Evolutionary conservation across 2,797 vertebrate species (phyloP).

Genomic region (Rhynchotus rufescens): DNA sequence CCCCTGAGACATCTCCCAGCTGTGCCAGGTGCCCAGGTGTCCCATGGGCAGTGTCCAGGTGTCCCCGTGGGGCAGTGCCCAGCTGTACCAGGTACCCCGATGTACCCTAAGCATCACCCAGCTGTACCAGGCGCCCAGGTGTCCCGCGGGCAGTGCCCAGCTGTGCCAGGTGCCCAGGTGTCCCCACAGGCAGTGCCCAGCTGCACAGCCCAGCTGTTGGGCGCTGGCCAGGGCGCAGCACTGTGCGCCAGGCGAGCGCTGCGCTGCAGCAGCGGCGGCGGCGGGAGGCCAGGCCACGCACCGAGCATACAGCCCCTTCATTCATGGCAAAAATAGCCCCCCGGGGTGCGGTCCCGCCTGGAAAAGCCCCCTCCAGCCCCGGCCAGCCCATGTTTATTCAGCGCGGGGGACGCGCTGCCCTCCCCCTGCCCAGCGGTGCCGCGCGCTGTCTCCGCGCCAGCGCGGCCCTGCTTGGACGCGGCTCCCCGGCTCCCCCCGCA

Average conservation of each 20-base stretch:
- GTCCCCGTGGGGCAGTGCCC: neutral
- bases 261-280: neutral
- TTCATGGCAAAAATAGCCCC: slow-evolving; percentile 71
- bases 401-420: neutral
- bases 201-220: slow-evolving; percentile 57
- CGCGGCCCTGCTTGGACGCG: slow-evolving; percentile 7
- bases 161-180: slow-evolving; percentile 36
- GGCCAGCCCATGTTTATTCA: slow-evolving; percentile 63
- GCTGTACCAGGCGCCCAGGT: neutral
- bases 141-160: neutral
- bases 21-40: neutral
- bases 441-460: neutral
- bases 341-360: slow-evolving; percentile 63
- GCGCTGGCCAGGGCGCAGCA: slow-evolving; percentile 27
- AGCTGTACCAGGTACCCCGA: neutral
- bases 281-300: slow-evolving; percentile 49
- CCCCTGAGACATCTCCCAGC: neutral
- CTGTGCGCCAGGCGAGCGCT: slow-evolving; percentile 44
- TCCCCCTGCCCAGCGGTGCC: neutral
- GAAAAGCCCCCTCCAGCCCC: slow-evolving; percentile 60
- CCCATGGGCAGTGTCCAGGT: too few species aligned
- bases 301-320: slow-evolving; percentile 57
- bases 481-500: neutral
- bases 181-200: slow-evolving; percentile 27
- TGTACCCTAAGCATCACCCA: neutral